Conservation (phyloP, 2,797 vertebrate genomes). For the Sebastes hubbsi region DNA sequence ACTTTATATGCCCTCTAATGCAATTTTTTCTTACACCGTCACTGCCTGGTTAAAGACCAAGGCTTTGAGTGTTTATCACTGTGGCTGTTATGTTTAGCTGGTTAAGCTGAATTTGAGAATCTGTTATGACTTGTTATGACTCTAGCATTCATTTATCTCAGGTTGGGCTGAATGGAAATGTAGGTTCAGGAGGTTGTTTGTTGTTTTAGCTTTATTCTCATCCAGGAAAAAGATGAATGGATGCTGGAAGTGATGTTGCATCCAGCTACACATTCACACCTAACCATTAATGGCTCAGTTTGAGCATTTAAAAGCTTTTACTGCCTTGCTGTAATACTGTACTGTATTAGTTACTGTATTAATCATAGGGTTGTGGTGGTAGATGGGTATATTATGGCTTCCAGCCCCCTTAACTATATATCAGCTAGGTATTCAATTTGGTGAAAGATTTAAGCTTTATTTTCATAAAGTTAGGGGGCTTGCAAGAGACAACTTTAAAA, state of each 20-base stretch:
- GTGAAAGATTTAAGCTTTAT: no score
- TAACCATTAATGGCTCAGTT: neutral
- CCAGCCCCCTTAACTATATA: no score
- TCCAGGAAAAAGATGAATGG: neutral
- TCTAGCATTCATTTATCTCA: neutral
- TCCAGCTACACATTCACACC: neutral
- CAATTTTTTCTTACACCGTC: neutral
- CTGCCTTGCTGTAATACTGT: neutral
- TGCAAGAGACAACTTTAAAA: neutral
- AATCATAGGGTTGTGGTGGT: no score
- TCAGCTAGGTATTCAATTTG: no score
- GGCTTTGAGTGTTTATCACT: neutral
- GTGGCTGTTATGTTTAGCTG: neutral
- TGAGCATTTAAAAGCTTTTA: neutral
- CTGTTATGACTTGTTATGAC: neutral
- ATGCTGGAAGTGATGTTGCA: neutral
- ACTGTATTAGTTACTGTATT: no score
- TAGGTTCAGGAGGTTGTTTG: neutral
- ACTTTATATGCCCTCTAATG: neutral
- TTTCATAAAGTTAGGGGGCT: neutral
- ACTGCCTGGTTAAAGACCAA: neutral
- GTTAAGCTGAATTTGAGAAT: neutral
- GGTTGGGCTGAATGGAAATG: neutral
- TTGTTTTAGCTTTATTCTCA: neutral
- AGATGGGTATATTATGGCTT: no score